phyloP scores from a whole-genome alignment of 2,888 invertebrate species.

The Schizotus pectinicornis region DNA sequence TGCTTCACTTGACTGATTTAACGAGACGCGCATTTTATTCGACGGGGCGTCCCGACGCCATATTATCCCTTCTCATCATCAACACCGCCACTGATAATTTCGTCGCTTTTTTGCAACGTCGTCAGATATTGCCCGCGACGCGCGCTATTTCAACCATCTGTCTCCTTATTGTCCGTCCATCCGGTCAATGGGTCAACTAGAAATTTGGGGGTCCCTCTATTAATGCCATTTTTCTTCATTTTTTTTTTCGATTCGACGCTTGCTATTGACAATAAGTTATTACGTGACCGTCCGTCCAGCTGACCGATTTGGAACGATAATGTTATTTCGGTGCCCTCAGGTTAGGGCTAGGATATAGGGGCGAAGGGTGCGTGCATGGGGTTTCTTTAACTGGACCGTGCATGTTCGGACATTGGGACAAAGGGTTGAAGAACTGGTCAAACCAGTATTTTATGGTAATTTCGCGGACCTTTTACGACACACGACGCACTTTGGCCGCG shows the following conservation, averaged over 20 bases:
- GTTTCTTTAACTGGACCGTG: constrained; percentile 34
- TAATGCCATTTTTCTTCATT: too few species aligned
- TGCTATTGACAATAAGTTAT: too few species aligned
- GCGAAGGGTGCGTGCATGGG: constrained; percentile 22
- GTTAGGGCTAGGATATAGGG: constrained; percentile 33
- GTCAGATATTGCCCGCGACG: too few species aligned
- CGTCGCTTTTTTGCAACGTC: too few species aligned
- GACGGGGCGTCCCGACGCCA: too few species aligned
- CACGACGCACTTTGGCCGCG: too few species aligned
- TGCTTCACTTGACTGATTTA: constrained; percentile 56
- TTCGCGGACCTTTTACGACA: constrained; percentile 5
- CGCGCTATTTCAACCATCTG: too few species aligned
- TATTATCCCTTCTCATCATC: constrained; percentile 20
- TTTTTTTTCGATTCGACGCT: too few species aligned
- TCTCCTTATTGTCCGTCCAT: neutral
- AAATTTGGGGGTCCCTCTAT: too few species aligned
- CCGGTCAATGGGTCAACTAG: too few species aligned
- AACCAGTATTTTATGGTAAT: constrained; percentile 55
- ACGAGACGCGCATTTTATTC: constrained; percentile 44
- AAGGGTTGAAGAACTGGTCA: constrained; percentile 50
- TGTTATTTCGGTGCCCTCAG: constrained; percentile 39
- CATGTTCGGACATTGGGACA: constrained; percentile 17
- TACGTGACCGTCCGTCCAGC: constrained; percentile 22
- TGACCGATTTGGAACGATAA: constrained; percentile 42
- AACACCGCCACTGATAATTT: too few species aligned